Evolutionary conservation across 2,113 vertebrate species (phyloP), one percentile per base, ranked within the genome.

Genomic region (Pygoscelis antarcticus): DNA sequence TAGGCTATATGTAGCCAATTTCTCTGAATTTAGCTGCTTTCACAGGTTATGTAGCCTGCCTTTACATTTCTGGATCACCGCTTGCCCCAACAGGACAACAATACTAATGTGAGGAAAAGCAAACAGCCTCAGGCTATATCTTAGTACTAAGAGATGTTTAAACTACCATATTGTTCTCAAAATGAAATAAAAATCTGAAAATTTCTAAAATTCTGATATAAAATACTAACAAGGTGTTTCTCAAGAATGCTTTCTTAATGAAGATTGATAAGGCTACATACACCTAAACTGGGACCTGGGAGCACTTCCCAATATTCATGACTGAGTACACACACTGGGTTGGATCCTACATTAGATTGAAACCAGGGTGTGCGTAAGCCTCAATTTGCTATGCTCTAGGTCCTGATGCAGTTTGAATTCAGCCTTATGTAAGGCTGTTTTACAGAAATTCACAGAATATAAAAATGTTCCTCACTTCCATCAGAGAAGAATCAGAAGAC

Each of bases 81-180:
- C 94, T 83, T 93, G 70, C 72, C 69, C 49, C 72, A 94, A 60
- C 58, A 92, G 88, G 88, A 94, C 34, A 89, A 65, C 78, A 95
- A 93, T 60, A 95, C 61, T 91, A 92, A 97, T 36, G 51, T 3
- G 3, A 84, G 51, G 49, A 68, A 95, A 93, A 94, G 46, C 72
- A 92, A 95, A 94, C 83, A 92, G 68, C 91, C 81, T 93, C 36
- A 52, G 75, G 91, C 54, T 89, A 2, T n/a, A 62, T 54, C 54
- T 70, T 54, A 86, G 27, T 27, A 83, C 32, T 30, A 79, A 62
- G 42, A 51, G 25, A 77, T 47, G 47, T 55, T 88, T 66, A 71
- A 85, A 95, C 79, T 96, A 70, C 16, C 29, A 55, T 46, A 74
- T 4, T 69, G 34, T 49, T 91, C 70, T 86, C 81, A 81, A 85